phyloP scores from a whole-genome alignment of 2,888 invertebrate species.

The Dynastes grantii region DNA sequence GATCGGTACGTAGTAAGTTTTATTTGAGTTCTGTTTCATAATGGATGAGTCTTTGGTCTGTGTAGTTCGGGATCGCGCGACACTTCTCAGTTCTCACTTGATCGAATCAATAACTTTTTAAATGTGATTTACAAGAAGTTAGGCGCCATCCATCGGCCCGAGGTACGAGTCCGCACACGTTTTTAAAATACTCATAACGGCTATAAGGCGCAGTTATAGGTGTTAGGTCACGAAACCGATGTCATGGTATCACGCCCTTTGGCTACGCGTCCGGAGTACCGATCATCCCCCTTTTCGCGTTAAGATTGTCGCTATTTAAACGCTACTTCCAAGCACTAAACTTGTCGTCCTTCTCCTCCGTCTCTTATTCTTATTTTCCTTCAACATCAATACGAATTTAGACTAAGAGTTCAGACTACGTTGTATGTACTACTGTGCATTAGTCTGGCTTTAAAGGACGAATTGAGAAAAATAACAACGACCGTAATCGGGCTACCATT shows the following conservation, averaged over 20 bases:
- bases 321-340: slow-evolving; percentile 28
- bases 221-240: slow-evolving; percentile 56
- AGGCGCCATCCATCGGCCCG: background rate
- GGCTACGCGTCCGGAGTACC: slow-evolving; percentile 56
- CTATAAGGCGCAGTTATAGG: slow-evolving; percentile 56
- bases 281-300: slow-evolving; percentile 51
- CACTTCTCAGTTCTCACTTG: slow-evolving; percentile 26
- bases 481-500: slow-evolving; percentile 42
- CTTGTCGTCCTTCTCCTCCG: background rate
- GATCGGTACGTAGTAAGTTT: slow-evolving; percentile 42
- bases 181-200: slow-evolving; percentile 57
- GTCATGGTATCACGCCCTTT: slow-evolving; percentile 55
- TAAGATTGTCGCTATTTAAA: slow-evolving; percentile 53
- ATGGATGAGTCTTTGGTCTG: slow-evolving; percentile 29
- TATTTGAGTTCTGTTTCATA: slow-evolving; percentile 42
- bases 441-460: slow-evolving; percentile 48
- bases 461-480: slow-evolving; percentile 54
- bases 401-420: slow-evolving; percentile 15
- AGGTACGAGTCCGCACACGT: slow-evolving; percentile 51
- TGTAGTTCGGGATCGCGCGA: slow-evolving; percentile 16
- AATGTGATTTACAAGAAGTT: slow-evolving; percentile 41
- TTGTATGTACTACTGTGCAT: slow-evolving; percentile 24
- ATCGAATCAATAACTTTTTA: slow-evolving; percentile 43
- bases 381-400: slow-evolving; percentile 44
- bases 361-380: slow-evolving; percentile 1